phyloP scores from a whole-genome alignment of 2,797 vertebrate species.

The Potorous gilbertii region DNA sequence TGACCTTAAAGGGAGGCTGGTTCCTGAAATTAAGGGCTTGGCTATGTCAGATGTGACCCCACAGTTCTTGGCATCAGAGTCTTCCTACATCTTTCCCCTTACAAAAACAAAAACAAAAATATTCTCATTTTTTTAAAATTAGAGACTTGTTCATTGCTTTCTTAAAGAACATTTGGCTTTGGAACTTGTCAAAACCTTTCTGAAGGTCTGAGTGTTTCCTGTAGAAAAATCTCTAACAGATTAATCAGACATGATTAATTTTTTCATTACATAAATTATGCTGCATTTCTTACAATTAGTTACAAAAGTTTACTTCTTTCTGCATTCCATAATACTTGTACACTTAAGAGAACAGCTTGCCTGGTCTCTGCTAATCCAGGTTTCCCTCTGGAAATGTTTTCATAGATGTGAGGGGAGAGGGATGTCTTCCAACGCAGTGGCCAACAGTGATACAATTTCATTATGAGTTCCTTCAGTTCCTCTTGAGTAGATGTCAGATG shows the following conservation, averaged over 20 bases:
- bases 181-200: conserved; percentile 1
- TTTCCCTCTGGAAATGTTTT: not conserved
- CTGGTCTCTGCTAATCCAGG: not conserved
- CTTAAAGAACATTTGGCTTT: not conserved
- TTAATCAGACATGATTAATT: not conserved
- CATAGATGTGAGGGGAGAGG: not conserved
- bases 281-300: not conserved
- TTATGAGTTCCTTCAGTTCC: not conserved
- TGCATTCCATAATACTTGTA: not conserved
- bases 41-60: not conserved
- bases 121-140: not conserved
- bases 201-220: not conserved
- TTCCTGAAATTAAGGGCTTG: not conserved
- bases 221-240: not conserved
- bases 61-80: not conserved
- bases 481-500: not conserved
- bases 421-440: not conserved
- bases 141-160: not conserved
- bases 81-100: not conserved
- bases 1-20: not conserved
- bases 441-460: not conserved
- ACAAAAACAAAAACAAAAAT: not conserved
- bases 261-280: not conserved
- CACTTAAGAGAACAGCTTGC: not conserved
- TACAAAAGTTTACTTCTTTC: not conserved